Conservation (phyloP, 2,113 vertebrate species). For the Mugil cephalus region DNA sequence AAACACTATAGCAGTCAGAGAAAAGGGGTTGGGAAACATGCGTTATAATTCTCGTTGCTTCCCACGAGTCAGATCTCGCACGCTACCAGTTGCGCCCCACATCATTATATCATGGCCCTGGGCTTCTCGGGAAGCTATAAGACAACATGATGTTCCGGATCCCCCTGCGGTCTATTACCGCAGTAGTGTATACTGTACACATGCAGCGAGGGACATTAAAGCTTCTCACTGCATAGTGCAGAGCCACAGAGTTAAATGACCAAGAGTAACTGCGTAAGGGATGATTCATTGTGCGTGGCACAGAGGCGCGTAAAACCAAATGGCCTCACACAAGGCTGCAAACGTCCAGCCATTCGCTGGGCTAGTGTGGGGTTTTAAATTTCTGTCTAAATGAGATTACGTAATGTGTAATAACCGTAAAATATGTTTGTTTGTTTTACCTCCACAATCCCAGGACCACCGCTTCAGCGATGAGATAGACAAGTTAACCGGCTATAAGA, state of each 20-base stretch:
- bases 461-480: conserved; percentile 89
- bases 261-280: background rate
- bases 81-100: conserved; percentile 43
- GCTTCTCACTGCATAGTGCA: conserved; percentile 6
- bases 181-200: conserved; percentile 35
- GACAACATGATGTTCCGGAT: conserved; percentile 44
- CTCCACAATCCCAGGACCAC: conserved; percentile 78
- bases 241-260: background rate
- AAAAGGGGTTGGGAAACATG: conserved; percentile 26
- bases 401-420: background rate
- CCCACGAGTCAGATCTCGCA: conserved; percentile 17
- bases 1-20: background rate
- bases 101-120: conserved; percentile 80
- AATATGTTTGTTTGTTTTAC: conserved; percentile 31
- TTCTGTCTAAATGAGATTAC: background rate
- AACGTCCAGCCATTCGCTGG: background rate
- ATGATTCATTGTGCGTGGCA: background rate
- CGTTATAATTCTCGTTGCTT: conserved; percentile 18
- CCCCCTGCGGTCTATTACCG: conserved; percentile 59
- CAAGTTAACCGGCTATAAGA: conserved; percentile 87
- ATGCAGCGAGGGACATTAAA: conserved; percentile 13
- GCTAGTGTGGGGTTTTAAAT: background rate
- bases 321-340: background rate
- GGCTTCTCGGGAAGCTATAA: conserved; percentile 55
- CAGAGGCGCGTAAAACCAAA: background rate